Evolutionary conservation across 2,113 vertebrate genomes (phyloP), one percentile per base, ranked within the genome.

Genomic region (Stigmatopora nigra): DNA sequence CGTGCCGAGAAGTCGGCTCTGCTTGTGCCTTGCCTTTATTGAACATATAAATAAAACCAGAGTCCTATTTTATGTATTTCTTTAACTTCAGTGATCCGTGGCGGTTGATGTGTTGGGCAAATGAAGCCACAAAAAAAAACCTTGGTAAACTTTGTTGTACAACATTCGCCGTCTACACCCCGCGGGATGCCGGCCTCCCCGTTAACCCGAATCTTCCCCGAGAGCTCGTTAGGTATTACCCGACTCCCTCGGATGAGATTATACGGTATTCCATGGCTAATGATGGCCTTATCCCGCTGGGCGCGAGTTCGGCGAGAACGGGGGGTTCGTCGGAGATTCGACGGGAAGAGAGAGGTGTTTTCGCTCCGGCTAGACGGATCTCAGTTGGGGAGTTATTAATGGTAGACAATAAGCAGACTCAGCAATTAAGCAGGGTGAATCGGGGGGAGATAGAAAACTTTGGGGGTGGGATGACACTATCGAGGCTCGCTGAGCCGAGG

Each of bases 21-120:
- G 82, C 88, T 88, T 88, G 85, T 75, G 63, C 74, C 83, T 60
- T 41, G 19, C 83, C 87, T 86, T 87, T 88, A 89, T 88, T 88
- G 84, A 82, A 80, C 72, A 7, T 76, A 84, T 89, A 87, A 88
- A 90, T 86, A 85, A 71, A 46, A 16, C 68, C 65, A 56, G 69
- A 72, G 71, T 75, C 76, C 78, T 73, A 78, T 82, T 88, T 82
- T 84, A 82, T 68, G 46, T 3, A 69, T 80, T 75, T 76, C 82
- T 81, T 61, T 84, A 75, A 83, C 70, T 81, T 71, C n/a, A 10
- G 22, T 11, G 20, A n/a, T 52, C 19, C 11, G 58, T 72, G 73
- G 67, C 65, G 9, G 38, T 10, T 41, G 2, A 57, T 63, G 31
- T 77, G 80, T 67, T 72, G 74, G 73, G 77, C 64, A 70, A 69